Evolutionary conservation across 2,113 vertebrate species (phyloP), one percentile per base, ranked within the genome.

Genomic region (Balaeniceps rex): DNA sequence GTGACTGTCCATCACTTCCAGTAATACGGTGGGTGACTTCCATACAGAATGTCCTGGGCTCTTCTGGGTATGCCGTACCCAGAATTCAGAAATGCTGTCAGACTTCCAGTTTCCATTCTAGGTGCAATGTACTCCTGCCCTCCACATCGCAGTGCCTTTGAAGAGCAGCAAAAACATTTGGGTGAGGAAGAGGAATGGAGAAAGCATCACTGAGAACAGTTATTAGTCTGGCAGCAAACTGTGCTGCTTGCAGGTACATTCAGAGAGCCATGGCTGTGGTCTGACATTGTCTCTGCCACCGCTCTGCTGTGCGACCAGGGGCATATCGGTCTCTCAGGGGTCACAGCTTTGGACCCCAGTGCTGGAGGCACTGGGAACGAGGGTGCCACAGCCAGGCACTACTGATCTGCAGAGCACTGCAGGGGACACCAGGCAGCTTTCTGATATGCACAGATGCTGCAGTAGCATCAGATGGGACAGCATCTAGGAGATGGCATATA

Each of bases 361-460:
- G 19, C 34, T 85, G 65, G 42, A 83, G 51, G 51, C 28, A 52
- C 36, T 38, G 49, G 36, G 22, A 69, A 19, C 2, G 13, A 55
- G 51, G 10, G 19, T 70, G 46, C 36, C 9, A 9, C 28, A n/a
- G 28, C 49, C 11, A 11, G 23, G 47, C 7, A 3, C 36, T 55
- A 36, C 36, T 0, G 0, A 44, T 38, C 40, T 70, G 36, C 6
- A 8, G 60, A 74, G 46, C 36, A 44, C 31, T 91, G 23, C 12
- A 18, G 9, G 49, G 9, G 23, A 34, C 6, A 5, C 75, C 31
- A 74, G 69, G 36, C 42, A 94, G 38, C 26, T 94, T 88, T 88
- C 70, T 68, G 52, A 16, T 42, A 36, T 0, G 6, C 0, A 0
- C 26, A 76, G 63, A 38, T 42, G 21, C 36, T 5, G 3, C 4